Conservation (phyloP, 2,797 vertebrate genomes). For the Craterocephalus amniculus region DNA sequence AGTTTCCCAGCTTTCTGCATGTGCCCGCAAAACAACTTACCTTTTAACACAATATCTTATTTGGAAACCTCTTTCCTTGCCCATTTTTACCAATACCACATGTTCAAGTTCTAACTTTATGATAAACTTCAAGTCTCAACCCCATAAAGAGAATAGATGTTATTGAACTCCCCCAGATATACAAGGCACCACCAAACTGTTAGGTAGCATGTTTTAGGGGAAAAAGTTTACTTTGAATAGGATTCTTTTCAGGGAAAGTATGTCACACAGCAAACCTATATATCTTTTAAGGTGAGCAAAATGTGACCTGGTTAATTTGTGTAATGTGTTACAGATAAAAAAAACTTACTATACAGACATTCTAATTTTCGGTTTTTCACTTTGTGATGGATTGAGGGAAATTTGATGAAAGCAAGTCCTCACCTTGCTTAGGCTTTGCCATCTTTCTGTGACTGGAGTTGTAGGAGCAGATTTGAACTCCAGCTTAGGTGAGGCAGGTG, state of each 20-base stretch:
- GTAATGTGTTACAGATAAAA: neutral
- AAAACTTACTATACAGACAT: neutral
- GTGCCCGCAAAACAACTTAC: neutral
- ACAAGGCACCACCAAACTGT: neutral
- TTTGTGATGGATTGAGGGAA: neutral
- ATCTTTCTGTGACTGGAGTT: conserved; percentile 73
- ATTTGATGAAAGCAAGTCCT: conserved; percentile 8
- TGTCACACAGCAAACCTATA: neutral
- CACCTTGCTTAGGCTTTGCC: conserved; percentile 73
- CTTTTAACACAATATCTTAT: neutral
- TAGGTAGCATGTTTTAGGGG: neutral
- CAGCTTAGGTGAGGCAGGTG: conserved; percentile 72
- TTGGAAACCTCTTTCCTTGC: neutral
- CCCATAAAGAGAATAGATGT: neutral
- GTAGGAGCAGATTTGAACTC: conserved; percentile 73
- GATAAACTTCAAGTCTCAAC: neutral
- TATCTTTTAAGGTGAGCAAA: neutral
- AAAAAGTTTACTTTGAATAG: neutral
- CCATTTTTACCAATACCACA: neutral
- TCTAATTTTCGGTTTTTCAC: neutral
- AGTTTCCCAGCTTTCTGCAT: neutral
- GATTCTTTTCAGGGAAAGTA: neutral
- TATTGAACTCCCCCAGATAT: neutral
- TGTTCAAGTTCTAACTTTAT: neutral
- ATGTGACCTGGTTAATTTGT: neutral